These are phyloP conservation scores for Epinephelus lanceolatus DNA, from an alignment of 2,113 vertebrate species.

Conservation along the genomic window DNA sequence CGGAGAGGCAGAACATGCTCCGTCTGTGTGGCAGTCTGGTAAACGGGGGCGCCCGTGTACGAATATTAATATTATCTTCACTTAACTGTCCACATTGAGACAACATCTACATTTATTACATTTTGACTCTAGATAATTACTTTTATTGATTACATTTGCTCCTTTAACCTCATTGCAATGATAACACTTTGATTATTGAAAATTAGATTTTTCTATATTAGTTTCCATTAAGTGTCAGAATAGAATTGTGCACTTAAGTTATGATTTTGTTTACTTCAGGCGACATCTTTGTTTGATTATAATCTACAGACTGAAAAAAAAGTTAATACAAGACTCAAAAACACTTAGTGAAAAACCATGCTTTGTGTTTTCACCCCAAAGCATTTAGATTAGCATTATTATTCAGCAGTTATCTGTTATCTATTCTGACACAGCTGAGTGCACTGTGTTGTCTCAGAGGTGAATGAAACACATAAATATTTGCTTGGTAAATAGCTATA, in stretches of 20 bases:
- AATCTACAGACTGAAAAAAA: background rate
- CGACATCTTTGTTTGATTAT: background rate
- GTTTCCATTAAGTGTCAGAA: background rate
- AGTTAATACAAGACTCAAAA: background rate
- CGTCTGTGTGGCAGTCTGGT: background rate
- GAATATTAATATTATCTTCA: background rate
- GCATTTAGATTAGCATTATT: background rate
- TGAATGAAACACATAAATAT: constrained; percentile 38
- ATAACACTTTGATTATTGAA: background rate
- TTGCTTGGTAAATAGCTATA: constrained; percentile 54
- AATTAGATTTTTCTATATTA: background rate
- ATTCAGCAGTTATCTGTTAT: background rate
- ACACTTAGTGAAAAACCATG: background rate
- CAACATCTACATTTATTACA: too few relatives aligned
- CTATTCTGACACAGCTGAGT: background rate
- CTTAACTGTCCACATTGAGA: background rate
- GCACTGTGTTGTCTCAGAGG: constrained; percentile 11
- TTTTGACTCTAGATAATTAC: background rate
- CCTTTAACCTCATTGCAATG: background rate
- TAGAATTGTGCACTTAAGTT: background rate
- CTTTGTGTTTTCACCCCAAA: background rate
- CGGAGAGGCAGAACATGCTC: background rate
- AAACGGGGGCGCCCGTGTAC: constrained; percentile 54
- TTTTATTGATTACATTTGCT: background rate
- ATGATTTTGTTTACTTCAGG: background rate